Percentiles rank a stretch among this genome's conserved stretches.
These are phyloP conservation scores for Phytoseiulus persimilis DNA, from an alignment of 2,888 invertebrate genomes.

Conservation along the genomic window DNA sequence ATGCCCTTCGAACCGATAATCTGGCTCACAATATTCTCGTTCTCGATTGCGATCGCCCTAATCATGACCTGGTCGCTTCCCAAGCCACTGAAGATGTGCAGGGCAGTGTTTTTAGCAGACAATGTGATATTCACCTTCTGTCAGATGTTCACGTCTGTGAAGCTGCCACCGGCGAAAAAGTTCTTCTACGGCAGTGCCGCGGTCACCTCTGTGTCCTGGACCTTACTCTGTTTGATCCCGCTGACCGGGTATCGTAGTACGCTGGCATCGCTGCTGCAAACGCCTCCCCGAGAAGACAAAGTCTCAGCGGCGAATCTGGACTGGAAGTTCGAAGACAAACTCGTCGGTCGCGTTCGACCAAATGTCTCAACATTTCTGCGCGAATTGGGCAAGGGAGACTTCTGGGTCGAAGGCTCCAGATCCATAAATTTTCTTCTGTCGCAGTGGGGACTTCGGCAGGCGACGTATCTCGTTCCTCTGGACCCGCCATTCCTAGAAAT, in stretches of 20 bases:
- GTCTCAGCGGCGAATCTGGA: not conserved
- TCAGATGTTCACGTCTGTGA: constrained; percentile 1
- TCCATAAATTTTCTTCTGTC: not conserved
- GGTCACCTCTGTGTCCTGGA: not conserved
- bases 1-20: not conserved
- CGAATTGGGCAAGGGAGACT: not conserved
- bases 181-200: not conserved
- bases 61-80: not conserved
- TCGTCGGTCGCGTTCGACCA: not conserved
- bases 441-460: not conserved
- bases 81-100: not conserved
- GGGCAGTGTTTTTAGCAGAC: not conserved
- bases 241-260: constrained; percentile 8
- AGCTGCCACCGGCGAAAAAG: not conserved
- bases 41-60: not conserved
- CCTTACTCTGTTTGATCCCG: not conserved
- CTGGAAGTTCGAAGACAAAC: not conserved
- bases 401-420: constrained; percentile 14
- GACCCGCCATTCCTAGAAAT: not conserved
- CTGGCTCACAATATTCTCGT: not conserved
- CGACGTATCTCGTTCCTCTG: not conserved
- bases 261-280: not conserved
- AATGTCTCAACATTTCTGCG: not conserved
- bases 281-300: not conserved
- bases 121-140: not conserved